Evolutionary conservation across 2,113 vertebrate species (phyloP), one percentile per base, ranked within the genome.

Genomic region (Mesoclemmys tuberculata): DNA sequence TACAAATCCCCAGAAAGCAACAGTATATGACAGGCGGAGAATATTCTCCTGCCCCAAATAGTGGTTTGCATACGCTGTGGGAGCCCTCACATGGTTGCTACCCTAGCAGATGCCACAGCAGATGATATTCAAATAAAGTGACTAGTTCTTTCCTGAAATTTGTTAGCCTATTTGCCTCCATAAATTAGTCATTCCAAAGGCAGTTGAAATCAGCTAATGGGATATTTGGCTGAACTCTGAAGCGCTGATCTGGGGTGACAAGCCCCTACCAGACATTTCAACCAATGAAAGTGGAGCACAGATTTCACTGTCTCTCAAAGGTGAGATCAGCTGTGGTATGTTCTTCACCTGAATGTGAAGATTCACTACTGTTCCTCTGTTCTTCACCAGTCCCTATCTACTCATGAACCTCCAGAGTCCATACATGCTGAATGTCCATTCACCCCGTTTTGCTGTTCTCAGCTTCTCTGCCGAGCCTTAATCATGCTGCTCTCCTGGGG

Each of bases 401-500:
- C 52, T 54, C 51, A 29, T 19, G 48, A 81, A 64, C 13, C 1
- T 56, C 74, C 21, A 9, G 64, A 71, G 18, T 38, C 58, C 80
- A 6, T 44, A 12, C 46, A 46, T 77, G 31, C 58, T 54, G 16
- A 10, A 13, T 26, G 41, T 49, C 82, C 41, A 55, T 18, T 58
- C 58, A 35, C 44, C 38, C 5, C 4, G 35, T 51, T 18, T 61
- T 51, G 48, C 55, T 77, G 27, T 22, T 56, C 16, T 2, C 0
- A 0, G 11, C 26, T n/a, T 48, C 48, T 16, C 21, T 35, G 75
- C n/a, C 24, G 54, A 84, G 74, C 41, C 38, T 27, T 77, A 77
- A 77, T 77, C 74, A 44, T 4, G 48, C 3, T 27, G 18, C 9
- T 0, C 1, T 24, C 6, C 0, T 1, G 3, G 11, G 77, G 56